phyloP scores from a whole-genome alignment of 2,888 invertebrate genomes.

The Phengaris arion region DNA sequence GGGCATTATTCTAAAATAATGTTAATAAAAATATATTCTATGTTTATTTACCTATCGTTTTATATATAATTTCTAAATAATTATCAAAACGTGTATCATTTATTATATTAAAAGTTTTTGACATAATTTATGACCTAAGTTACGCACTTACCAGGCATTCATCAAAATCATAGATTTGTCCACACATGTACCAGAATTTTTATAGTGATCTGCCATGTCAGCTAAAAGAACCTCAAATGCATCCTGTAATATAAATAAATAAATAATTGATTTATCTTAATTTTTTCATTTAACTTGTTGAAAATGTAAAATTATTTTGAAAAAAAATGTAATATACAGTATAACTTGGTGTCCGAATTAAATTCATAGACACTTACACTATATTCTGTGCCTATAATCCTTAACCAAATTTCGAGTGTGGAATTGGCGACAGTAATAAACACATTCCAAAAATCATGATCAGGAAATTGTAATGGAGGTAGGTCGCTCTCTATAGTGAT shows the following conservation, averaged over 20 bases:
- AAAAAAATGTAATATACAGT: constrained; percentile 4
- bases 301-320: background rate
- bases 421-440: constrained; percentile 81
- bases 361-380: constrained; percentile 67
- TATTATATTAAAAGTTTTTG: no score
- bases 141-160: constrained; percentile 63
- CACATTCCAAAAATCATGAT: constrained; percentile 79
- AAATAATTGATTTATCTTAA: background rate
- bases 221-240: constrained; percentile 71
- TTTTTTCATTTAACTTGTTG: no score
- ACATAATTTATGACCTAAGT: background rate
- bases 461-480: constrained; percentile 68
- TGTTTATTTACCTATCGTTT: no score
- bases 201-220: constrained; percentile 73
- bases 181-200: constrained; percentile 63
- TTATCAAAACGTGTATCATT: no score
- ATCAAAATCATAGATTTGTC: constrained; percentile 66
- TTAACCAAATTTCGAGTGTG: constrained; percentile 82
- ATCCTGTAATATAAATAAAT: constrained; percentile 51
- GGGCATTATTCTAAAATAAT: no score
- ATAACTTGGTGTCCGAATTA: no score
- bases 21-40: no score
- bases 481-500: constrained; percentile 64
- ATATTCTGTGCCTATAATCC: constrained; percentile 82
- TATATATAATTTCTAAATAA: no score